Base-by-base conservation (phyloP, 2,113 vertebrate genomes). In the Ammodytes marinus region DNA sequence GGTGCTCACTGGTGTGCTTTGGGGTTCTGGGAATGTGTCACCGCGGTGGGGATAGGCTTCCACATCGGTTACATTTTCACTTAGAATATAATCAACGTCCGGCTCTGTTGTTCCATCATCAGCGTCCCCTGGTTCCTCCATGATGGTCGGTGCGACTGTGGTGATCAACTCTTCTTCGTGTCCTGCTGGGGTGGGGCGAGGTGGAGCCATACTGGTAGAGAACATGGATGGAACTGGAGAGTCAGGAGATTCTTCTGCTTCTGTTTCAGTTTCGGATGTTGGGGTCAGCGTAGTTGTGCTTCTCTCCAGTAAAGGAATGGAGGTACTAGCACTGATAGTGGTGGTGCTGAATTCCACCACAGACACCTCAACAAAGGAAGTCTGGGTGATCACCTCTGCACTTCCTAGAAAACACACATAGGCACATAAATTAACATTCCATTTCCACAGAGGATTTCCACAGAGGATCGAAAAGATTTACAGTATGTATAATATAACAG, bases 161-260 rank as follows among this genome's bases (percentile, higher is more conserved):
- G 73, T 84, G 52, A 88, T 77, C 45, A 90, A 73, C 43, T 91
- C 86, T 69, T 94, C 92, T 19, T 90, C 79, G 17, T 86, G 78
- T 39, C 67, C 77, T 57, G 71, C 15, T 19, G 70, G 77, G 65
- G 81, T 88, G 42, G 83, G 60, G 1, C 40, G 89, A 54, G 92
- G 87, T 63, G 92, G 92, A 76, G 84, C 83, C 95, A 96, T 96
- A 84, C 93, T 94, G 61, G 95, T 90, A 13, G 95, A 96, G 80
- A 96, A 95, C 95, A 95, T 95, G 27, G 73, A 95, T 43, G 94
- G 82, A 80, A 37, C 63, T 12, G 53, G 4, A 54, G 85, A 74
- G 46, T 80, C 84, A 35, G 76, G 49, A 63, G 61, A 55, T 39
- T 77, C 52, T 11, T 85, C 86, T 50, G 42, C 37, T 15, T 89